Evolutionary conservation across 92 coral and sea anemone genomes (phyloP).

Genomic region (Chrysogorgia sp.): DNA sequence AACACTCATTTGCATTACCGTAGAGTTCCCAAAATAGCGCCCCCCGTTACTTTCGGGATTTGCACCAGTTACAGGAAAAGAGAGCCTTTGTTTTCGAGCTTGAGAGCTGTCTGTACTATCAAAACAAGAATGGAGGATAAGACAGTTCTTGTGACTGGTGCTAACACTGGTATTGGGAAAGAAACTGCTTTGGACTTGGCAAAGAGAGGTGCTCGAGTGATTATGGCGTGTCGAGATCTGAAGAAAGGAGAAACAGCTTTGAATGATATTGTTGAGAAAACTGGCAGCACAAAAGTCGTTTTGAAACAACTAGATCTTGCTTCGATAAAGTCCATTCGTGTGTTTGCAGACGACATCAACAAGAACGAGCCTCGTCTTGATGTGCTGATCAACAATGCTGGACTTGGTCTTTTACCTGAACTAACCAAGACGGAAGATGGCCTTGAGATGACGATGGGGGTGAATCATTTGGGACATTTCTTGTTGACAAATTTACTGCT

Average conservation of each 20-base stretch:
- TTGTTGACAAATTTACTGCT: no score
- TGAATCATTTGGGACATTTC: no score
- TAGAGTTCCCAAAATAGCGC: no score
- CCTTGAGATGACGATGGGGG: no score
- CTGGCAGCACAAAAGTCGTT: slow-evolving; percentile 58
- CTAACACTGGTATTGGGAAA: slow-evolving; percentile 83
- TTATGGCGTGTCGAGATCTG: slow-evolving; percentile 64
- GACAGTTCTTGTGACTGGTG: slow-evolving; percentile 77
- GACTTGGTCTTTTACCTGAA: slow-evolving; percentile 59
- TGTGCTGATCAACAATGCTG: slow-evolving; percentile 86
- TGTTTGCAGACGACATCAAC: slow-evolving; percentile 73
- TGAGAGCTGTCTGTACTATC: slow-evolving; percentile 71
- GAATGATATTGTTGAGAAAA: slow-evolving; percentile 66
- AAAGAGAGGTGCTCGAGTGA: slow-evolving; percentile 76
- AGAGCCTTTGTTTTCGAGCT: neutral
- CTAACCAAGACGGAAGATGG: no score
- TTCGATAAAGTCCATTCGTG: no score
- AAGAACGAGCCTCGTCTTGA: slow-evolving; percentile 69
- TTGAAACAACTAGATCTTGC: slow-evolving; percentile 76
- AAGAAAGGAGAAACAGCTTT: slow-evolving; percentile 65
- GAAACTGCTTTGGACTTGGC: slow-evolving; percentile 84
- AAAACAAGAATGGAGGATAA: slow-evolving; percentile 64
- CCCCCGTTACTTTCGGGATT: no score
- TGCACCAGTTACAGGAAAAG: no score
- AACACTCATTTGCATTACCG: no score